These are phyloP conservation scores for Oasisia sp. DNA, from an alignment of 2,888 invertebrate genomes.

Conservation along the genomic window DNA sequence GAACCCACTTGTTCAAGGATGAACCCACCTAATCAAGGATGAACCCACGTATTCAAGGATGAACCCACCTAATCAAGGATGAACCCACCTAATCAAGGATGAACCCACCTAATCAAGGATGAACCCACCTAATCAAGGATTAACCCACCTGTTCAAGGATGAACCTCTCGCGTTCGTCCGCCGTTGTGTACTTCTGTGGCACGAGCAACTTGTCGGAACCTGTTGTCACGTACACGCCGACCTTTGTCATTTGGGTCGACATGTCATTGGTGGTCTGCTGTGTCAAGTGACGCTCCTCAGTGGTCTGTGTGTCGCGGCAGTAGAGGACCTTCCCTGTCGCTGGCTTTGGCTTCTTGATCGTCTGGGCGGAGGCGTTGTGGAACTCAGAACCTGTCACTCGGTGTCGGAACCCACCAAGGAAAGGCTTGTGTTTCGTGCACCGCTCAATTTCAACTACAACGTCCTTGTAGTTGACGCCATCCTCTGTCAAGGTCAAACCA, in stretches of 20 bases:
- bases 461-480: constrained; percentile 55
- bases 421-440: constrained; percentile 73
- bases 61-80: not conserved
- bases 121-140: not conserved
- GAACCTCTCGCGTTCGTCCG: constrained; percentile 58
- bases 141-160: constrained; percentile 48
- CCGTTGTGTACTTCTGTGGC: constrained; percentile 63
- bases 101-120: not conserved
- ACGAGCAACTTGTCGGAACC: constrained; percentile 59
- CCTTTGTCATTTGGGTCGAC: constrained; percentile 66
- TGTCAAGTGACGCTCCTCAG: constrained; percentile 52
- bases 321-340: constrained; percentile 45
- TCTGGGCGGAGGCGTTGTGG: constrained; percentile 86
- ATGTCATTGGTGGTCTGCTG: constrained; percentile 64
- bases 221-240: constrained; percentile 64
- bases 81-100: not conserved
- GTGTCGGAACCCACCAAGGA: constrained; percentile 83
- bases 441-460: constrained; percentile 65
- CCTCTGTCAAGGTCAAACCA: constrained; percentile 34
- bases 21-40: too few species aligned
- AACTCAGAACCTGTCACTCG: constrained; percentile 77
- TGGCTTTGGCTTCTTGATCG: constrained; percentile 67
- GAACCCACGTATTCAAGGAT: too few species aligned
- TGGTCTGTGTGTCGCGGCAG: constrained; percentile 63
- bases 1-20: too few species aligned